Evolutionary conservation across 2,113 vertebrate genomes (phyloP), one percentile per base, ranked within the genome.

Genomic region (Varanus komodoensis): DNA sequence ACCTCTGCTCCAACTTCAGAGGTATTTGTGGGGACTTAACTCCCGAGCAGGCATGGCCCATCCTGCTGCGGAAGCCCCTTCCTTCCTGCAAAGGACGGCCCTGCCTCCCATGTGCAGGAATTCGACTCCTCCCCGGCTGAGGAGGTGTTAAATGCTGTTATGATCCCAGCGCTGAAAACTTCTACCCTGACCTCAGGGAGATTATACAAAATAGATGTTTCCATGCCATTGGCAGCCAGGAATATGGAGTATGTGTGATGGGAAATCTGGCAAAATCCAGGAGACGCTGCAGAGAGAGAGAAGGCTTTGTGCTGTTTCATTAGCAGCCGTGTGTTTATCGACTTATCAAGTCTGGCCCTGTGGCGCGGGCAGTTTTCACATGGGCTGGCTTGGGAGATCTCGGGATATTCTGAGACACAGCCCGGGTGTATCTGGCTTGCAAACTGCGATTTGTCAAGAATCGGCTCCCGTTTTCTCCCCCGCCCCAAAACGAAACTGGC

Each of bases 1-100:
- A 84, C 91, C 91, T 94, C 38, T 23, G 88, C 84, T 94, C 89
- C 93, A 91, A 91, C 90, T 95, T 78, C 83, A 83, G 77, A 69
- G 89, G 91, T 82, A 74, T 86, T 92, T 44, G 82, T 54, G 80
- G 84, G 50, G 74, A 88, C 17, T 77, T 91, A 80, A 69, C 75
- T 52, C 75, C 79, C 77, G 84, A 78, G 57, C 38, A 44, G 38
- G 38, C 38, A 44, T 44, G 38, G 38, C 38, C 38, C 38, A 3
- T 3, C 5, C 32, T 44, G 19, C 34, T 57, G 54, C 82, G 15
- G 0, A 14, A 88, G 57, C 82, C 52, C 73, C 1, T 0, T 34
- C 89, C 38, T 64, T 29, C 34, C 69, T 75, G 19, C 54, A 71
- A 82, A 82, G 34, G 8, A 29, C 27, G 32, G 3, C 14, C 27